Evolutionary conservation across 2,113 vertebrate genomes (phyloP), one percentile per base, ranked within the genome.

Genomic region (Austrofundulus limnaeus): DNA sequence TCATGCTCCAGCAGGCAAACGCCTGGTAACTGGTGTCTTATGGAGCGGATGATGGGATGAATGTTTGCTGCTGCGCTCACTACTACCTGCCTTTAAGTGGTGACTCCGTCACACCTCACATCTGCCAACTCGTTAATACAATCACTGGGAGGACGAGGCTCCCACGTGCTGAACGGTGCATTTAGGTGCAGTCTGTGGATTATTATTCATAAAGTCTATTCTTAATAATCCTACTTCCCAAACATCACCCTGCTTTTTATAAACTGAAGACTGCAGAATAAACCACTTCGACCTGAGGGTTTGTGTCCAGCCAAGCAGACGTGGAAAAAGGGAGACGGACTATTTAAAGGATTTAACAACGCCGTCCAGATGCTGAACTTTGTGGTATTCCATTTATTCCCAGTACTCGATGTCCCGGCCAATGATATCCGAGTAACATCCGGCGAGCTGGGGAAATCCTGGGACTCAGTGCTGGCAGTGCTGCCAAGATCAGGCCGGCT

Each of bases 341-440:
- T 89, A 89, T 87, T 89, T 87, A 78, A 84, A 81, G 83, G 64
- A 43, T 46, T 68, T 39, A 51, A 54, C 47, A 75, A 64, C 14
- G 3, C 6, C 37, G 45, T 77, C 83, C 84, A 87, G 82, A 89
- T 87, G 81, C 77, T 81, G 77, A 77, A 83, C 68, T 82, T 76
- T 79, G 80, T 77, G 80, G 81, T 73, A 82, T 85, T 83, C 66
- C 83, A 75, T 71, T 75, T 87, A 72, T 80, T 84, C 75, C 76
- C 76, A 84, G 89, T 79, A 89, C 87, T 87, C 70, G 13, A 77
- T 88, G 86, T 90, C 66, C 88, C 31, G 60, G 81, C 84, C 88
- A 83, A 69, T 41, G 80, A 86, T 83, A 86, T 83, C 70, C 1
- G 62, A 85, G 84, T 75, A 82, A 77, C 82, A 82, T 89, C 85